Evolutionary conservation across 2,888 invertebrate genomes (phyloP), one percentile per base, ranked within the genome.

Genomic region (Acanthosoma haemorrhoidale): DNA sequence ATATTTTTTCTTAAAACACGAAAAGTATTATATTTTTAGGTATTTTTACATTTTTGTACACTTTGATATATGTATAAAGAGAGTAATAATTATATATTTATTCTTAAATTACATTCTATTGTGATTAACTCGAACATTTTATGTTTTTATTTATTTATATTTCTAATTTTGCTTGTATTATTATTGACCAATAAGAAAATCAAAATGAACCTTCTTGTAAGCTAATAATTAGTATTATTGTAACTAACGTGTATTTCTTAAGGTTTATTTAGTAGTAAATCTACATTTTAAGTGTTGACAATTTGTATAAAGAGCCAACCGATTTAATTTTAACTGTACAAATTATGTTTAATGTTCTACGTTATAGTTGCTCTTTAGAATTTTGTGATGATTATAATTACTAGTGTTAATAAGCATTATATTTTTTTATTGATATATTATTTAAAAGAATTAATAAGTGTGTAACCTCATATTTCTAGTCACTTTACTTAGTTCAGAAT

Each of bases 401-500:
- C 31, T 67, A 67, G 51, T 67, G 25, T 21, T 60, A 57, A 67
- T 67, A 34, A 67, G 31, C 39, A 64, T 21, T 67, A 32, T 67
- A 67, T 67, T 67, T 67, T 67, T 67, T 41, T 64, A 67, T 57
- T 51, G 57, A 57, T 57, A 11, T 51, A 21, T 67, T 57, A 57
- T 57, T 67, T 51, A 67, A 43, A 57, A 67, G 34, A 67, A 67
- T 67, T 67, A 67, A 67, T 67, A 39, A 67, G 43, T 67, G 57
- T 67, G 36, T 67, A 51, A 67, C 67, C 67, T 67, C 67, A 67
- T 67, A 67, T 59, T 68, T 68, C 68, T 68, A 68, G 68, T 68
- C 68, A 68, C 68, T 57, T 68, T 68, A 68, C 68, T 68, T 68
- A 68, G 68, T 68, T 68, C 59, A 51, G 59, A 68, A 59, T 15